Base-by-base conservation (phyloP, 2,113 vertebrate genomes). In the Arizona elegans region DNA sequence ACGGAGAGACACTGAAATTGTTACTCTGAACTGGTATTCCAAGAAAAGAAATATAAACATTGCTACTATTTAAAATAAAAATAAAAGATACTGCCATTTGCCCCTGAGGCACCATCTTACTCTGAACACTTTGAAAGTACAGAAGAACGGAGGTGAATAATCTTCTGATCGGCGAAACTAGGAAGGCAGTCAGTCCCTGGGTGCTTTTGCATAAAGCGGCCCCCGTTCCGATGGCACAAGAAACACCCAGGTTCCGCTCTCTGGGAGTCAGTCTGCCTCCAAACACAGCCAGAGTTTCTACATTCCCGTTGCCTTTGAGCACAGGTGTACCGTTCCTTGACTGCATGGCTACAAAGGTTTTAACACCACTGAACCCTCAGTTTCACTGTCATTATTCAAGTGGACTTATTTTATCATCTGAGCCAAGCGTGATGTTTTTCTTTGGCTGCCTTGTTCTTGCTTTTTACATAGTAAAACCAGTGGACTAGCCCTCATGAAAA, bases 151-250 rank as follows among this genome's bases (percentile, higher is more conserved):
- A 52, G 93, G 96, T 95, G 94, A 89, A 94, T 94, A 88, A 94
- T 94, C 92, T 97, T 96, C 87, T 89, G 55, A 94, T 94, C 95
- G 92, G 95, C 96, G 94, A 96, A 92, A 96, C 94, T 91, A 86
- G 94, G 96, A 92, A 92, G 92, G 95, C 92, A 92, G 92, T 95
- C 93, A 94, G 56, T 96, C 92, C 53, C 91, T 95, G 91, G 90
- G 85, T 95, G 94, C 65, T 96, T 95, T 95, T 97, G 95, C 95
- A 96, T 96, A 95, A 96, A 95, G 90, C 62, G n/a, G 93, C 95
- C 93, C 94, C 92, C 10, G 93, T 95, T 89, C 95, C 91, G 52
- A 55, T 75, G 91, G 90, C 91, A 89, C 87, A 91, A 93, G 93
- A 95, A 94, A 94, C 15, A 91, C 93, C 33, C 17, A 94, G 75